These are phyloP conservation scores for Syrista parreyssii DNA, from an alignment of 2,888 invertebrate species.

Conservation along the genomic window DNA sequence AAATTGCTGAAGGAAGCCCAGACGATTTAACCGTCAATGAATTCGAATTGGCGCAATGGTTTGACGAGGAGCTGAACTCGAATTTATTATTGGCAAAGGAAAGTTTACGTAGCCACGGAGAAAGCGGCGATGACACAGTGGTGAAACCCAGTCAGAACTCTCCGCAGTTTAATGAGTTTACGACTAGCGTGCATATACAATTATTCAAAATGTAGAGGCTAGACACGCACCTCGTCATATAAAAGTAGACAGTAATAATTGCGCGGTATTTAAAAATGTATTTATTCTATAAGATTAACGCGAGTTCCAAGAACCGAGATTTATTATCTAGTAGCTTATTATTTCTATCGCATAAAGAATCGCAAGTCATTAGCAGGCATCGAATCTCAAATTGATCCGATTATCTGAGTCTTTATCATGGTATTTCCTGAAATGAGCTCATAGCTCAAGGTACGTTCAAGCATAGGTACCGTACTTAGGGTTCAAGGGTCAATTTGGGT, in stretches of 20 bases:
- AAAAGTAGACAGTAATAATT: background rate
- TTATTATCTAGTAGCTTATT: background rate
- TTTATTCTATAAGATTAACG: background rate
- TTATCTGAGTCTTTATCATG: background rate
- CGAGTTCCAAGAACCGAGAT: background rate
- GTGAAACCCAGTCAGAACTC: constrained; percentile 31
- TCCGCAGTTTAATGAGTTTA: constrained; percentile 50
- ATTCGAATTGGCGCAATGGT: background rate
- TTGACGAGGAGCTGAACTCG: background rate
- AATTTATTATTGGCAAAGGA: background rate
- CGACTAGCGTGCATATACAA: constrained; percentile 20
- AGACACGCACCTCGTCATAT: background rate
- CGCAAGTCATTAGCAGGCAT: background rate
- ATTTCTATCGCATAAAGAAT: background rate
- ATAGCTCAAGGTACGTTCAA: background rate
- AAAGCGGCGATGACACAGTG: background rate
- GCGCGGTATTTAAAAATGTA: background rate
- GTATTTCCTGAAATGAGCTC: background rate
- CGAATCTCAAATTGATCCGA: background rate
- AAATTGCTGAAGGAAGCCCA: background rate
- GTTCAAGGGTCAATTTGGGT: background rate
- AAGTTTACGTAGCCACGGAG: background rate
- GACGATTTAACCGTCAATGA: background rate
- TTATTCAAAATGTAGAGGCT: background rate
- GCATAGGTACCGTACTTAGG: background rate